Percentiles rank a stretch among this genome's conserved stretches.
phyloP scores from a whole-genome alignment of 2,113 vertebrate genomes.

The Chaenogobius annularis region DNA sequence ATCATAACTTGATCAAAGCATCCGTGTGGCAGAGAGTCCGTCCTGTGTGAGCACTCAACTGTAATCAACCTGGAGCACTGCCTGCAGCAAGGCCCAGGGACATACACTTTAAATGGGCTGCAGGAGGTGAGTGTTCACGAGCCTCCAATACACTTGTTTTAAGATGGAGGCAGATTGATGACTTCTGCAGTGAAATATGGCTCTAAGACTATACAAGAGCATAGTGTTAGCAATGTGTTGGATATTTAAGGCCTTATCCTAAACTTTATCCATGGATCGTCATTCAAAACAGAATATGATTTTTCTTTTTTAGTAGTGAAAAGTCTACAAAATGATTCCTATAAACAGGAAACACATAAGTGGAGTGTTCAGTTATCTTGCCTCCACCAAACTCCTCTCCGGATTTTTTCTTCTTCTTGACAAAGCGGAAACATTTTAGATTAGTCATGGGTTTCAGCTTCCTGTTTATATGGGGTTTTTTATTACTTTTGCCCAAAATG shows the following conservation, averaged over 20 bases:
- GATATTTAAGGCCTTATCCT: too few species aligned
- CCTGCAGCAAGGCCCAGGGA: constrained; percentile 55
- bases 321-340: too few species aligned
- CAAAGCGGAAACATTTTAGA: too few species aligned
- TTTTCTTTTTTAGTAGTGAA: too few species aligned
- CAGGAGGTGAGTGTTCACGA: constrained; percentile 34
- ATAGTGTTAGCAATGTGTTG: background rate
- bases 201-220: constrained; percentile 34
- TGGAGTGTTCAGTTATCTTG: background rate
- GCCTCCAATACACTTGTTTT: constrained; percentile 33
- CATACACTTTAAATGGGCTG: constrained; percentile 50
- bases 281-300: background rate
- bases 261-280: background rate
- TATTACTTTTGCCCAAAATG: too few species aligned
- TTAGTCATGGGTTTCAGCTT: too few species aligned
- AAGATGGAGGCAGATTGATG: constrained; percentile 49
- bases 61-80: constrained; percentile 69
- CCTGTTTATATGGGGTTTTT: too few species aligned
- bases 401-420: too few species aligned
- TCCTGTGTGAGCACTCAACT: constrained; percentile 61
- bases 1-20: constrained; percentile 54
- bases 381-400: too few species aligned
- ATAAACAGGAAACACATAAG: background rate
- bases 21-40: constrained; percentile 47
- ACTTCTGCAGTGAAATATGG: constrained; percentile 53